These are phyloP conservation scores for Papilio elwesi DNA, from an alignment of 2,888 invertebrate genomes.

Conservation along the genomic window DNA sequence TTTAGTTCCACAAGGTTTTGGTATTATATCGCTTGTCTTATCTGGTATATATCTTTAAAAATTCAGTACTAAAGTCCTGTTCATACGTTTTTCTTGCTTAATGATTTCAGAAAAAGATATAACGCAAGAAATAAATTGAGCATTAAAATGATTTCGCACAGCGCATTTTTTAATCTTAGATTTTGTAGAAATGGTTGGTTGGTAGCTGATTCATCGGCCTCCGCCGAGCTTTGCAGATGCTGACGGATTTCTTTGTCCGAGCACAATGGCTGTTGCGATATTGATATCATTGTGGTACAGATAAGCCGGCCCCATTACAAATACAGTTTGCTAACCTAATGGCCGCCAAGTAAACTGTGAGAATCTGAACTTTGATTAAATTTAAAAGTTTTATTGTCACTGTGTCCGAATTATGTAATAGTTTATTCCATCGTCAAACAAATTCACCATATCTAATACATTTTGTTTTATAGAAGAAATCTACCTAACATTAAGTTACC, in stretches of 20 bases:
- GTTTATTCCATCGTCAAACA: no score
- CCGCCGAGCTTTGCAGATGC: not conserved
- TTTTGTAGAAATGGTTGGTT: not conserved
- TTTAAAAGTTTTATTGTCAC: not conserved
- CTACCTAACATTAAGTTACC: no score
- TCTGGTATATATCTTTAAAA: no score
- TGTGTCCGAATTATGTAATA: no score
- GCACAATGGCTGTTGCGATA: slow-evolving; percentile 28
- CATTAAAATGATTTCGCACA: no score
- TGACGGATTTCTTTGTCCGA: slow-evolving; percentile 21
- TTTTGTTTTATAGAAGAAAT: no score
- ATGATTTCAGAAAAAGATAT: no score
- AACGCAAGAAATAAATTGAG: not conserved
- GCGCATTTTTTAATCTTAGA: no score
- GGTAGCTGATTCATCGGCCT: not conserved
- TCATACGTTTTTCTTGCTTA: no score
- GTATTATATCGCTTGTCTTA: no score
- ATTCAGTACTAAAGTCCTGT: no score
- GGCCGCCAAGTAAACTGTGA: not conserved
- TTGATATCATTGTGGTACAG: slow-evolving; percentile 32
- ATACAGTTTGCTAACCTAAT: slow-evolving; percentile 20
- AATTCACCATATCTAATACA: no score
- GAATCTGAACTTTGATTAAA: slow-evolving; percentile 22
- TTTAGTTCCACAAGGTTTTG: slow-evolving; percentile 1
- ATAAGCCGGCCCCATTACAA: slow-evolving; percentile 16